Evolutionary conservation across 2,888 invertebrate genomes (phyloP), one percentile per base, ranked within the genome.

Genomic region (Merodon equestris): DNA sequence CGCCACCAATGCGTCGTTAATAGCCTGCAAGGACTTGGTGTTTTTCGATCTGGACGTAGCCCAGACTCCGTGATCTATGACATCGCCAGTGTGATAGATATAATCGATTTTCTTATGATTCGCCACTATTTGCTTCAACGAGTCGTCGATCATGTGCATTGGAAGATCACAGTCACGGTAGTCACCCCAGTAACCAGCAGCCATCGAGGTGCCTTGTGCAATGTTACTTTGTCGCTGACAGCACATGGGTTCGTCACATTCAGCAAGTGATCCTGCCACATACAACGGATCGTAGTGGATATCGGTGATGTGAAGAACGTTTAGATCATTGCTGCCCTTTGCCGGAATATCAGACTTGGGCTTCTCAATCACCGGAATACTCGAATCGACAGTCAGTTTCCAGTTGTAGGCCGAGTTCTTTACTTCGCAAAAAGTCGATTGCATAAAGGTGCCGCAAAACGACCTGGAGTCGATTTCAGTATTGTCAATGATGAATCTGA

Each of bases 1-100:
- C 15, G 87, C 85, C 44, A 89, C 88, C 47, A 94, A 85, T 83
- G 91, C 89, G 0, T 89, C 84, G 47, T 91, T 90, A 7, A 92
- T 87, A 81, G 91, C 89, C 5, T 85, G 85, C 57, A 95, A 91
- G 81, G 91, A 90, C 0, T 90, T 87, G 0, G 90, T 88, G 84
- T 96, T 96, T 81, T 91, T 89, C 50, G 91, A 90, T 36, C 90
- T 89, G 0, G 93, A 92, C 1, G 97, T 97, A 82, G 93, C 92
- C 97, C 97, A 98, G n/a, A 96, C 91, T 81, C 94, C 93, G 85
- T 97, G 97, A 83, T 96, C 94, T 48, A 96, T 92, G 4, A 95
- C 91, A 85, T 97, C 97, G 1, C 97, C 97, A 15, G 97, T 95
- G 86, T 95, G 94, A 84, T 96, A 93, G 5, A 97, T 90, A 19